phyloP scores from a whole-genome alignment of 30 jellyfish, hydroid and myxozoan species.

The Hydractinia symbiolongicarpus region DNA sequence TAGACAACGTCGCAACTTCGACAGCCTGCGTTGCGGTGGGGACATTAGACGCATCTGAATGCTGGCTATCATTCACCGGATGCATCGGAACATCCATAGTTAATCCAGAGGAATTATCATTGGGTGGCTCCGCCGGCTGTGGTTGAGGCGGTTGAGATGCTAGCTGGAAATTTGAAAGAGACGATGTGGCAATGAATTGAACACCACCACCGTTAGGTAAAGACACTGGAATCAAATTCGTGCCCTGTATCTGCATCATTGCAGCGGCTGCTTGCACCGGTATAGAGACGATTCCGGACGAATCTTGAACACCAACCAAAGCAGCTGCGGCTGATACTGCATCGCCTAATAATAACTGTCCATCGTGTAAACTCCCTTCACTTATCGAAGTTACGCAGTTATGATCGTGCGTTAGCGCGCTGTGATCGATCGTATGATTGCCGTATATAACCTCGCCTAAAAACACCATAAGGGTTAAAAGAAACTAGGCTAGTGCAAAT shows the following conservation, averaged over 20 bases:
- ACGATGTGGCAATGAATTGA: slow-evolving; percentile 30
- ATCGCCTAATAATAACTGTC: slow-evolving; percentile 73
- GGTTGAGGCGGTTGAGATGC: slow-evolving; percentile 4
- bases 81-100: slow-evolving; percentile 37
- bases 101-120: slow-evolving; percentile 3
- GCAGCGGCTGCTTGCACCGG: slow-evolving; percentile 98
- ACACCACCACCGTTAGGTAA: slow-evolving; percentile 28
- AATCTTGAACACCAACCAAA: slow-evolving; percentile 80
- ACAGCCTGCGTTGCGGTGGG: slow-evolving; percentile 37
- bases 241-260: slow-evolving; percentile 97
- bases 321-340: slow-evolving; percentile 93
- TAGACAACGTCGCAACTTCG: slow-evolving; percentile 25
- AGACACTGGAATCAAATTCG: slow-evolving; percentile 34
- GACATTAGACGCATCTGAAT: slow-evolving; percentile 11
- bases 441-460: slow-evolving; percentile 39
- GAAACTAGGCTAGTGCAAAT: slow-evolving; percentile 38
- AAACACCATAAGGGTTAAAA: neutral
- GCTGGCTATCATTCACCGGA: neutral
- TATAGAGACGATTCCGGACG: slow-evolving; percentile 81
- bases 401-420: slow-evolving; percentile 46
- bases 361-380: slow-evolving; percentile 85
- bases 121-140: slow-evolving; percentile 10
- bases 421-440: slow-evolving; percentile 39
- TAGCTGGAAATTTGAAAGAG: slow-evolving; percentile 28
- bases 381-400: slow-evolving; percentile 59